A percentile compares a stretch with the other conserved stretches of the same genome.
These are phyloP conservation scores for Gadus chalcogrammus DNA, from an alignment of 2,113 vertebrate genomes.

Conservation along the genomic window DNA sequence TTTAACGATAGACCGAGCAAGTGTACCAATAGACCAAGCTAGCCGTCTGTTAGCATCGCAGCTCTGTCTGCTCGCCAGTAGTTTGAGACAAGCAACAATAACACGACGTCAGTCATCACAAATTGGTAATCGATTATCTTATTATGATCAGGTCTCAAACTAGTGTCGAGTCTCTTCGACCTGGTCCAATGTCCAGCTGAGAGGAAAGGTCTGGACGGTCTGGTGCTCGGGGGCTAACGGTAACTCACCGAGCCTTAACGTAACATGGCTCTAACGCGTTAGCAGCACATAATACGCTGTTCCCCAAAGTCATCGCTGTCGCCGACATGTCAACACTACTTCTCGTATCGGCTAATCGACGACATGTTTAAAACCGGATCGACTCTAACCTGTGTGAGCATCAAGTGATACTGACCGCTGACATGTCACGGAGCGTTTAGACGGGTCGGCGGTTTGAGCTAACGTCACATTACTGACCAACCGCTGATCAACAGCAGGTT, in stretches of 20 bases:
- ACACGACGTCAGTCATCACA: not conserved
- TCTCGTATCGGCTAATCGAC: too few species aligned
- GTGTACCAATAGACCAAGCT: too few species aligned
- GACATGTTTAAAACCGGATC: too few species aligned
- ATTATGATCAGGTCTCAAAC: not conserved
- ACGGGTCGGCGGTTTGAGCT: too few species aligned
- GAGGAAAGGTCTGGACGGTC: constrained; percentile 24
- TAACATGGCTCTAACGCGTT: constrained; percentile 16
- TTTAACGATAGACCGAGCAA: too few species aligned
- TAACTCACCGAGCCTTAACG: constrained; percentile 8
- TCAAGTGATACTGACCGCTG: too few species aligned
- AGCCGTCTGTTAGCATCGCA: constrained; percentile 1
- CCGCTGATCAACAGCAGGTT: too few species aligned
- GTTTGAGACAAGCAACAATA: not conserved
- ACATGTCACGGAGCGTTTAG: too few species aligned
- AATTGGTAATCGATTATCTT: not conserved
- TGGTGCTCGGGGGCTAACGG: constrained; percentile 40
- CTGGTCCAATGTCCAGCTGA: not conserved
- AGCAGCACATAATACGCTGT: constrained; percentile 27
- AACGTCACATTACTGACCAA: too few species aligned
- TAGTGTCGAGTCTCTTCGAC: too few species aligned
- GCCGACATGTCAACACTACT: not conserved
- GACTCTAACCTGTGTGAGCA: too few species aligned
- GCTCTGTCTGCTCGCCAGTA: constrained; percentile 6
- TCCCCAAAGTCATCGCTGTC: not conserved